Conservation (phyloP, 2,113 vertebrate species). For the Seriola dumerili region DNA sequence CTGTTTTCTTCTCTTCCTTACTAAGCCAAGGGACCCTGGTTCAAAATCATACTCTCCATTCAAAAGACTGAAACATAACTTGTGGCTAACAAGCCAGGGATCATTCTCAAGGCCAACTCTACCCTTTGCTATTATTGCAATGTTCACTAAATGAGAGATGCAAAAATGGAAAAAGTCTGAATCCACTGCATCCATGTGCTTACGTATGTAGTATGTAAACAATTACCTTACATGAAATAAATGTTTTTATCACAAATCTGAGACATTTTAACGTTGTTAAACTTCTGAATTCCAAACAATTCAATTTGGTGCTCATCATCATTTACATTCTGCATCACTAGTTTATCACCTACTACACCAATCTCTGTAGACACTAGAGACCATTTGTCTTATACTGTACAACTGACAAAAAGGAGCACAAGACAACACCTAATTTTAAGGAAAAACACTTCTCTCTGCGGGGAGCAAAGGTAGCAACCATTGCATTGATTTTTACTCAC, state of each 20-base stretch:
- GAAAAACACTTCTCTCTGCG: background rate
- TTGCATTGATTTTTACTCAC: conserved; percentile 27
- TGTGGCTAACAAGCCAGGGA: conserved; percentile 64
- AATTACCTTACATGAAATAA: conserved; percentile 86
- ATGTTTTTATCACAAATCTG: conserved; percentile 86
- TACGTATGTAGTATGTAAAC: conserved; percentile 86
- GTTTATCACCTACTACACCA: conserved; percentile 39
- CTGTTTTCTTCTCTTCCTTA: conserved; percentile 73
- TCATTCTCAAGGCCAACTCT: conserved; percentile 65
- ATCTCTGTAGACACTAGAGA: conserved; percentile 30
- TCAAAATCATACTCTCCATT: conserved; percentile 74
- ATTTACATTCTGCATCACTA: conserved; percentile 40
- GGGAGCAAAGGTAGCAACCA: background rate
- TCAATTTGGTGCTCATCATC: conserved; percentile 64
- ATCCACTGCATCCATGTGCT: conserved; percentile 81
- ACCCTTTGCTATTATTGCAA: conserved; percentile 73
- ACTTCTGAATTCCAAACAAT: conserved; percentile 65
- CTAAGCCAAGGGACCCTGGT: conserved; percentile 78
- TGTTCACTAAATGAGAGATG: conserved; percentile 73
- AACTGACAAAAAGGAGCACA: conserved; percentile 34
- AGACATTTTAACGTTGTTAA: conserved; percentile 79
- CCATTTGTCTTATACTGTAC: conserved; percentile 24
- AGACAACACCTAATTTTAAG: conserved; percentile 10
- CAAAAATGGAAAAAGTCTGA: conserved; percentile 70
- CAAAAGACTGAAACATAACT: conserved; percentile 70